These are phyloP conservation scores for Bimastos eiseni DNA, from an alignment of 2,888 invertebrate genomes.

Conservation along the genomic window DNA sequence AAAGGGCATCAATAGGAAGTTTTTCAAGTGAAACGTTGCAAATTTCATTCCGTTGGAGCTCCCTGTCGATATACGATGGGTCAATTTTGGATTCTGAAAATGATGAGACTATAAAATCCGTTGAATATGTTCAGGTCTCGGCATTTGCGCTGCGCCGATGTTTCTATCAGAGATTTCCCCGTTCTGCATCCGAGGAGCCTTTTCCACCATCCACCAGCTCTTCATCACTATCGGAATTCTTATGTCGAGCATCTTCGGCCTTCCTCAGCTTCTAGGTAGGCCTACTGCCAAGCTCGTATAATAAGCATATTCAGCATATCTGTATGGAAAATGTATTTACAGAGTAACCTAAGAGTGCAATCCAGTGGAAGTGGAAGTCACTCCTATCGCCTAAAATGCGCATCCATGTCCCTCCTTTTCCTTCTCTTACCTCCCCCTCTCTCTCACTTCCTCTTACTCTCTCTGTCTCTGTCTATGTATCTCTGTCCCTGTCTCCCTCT, in stretches of 20 bases:
- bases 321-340: background rate
- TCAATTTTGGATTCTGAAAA: too few species aligned
- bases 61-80: too few species aligned
- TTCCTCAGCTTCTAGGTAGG: slow-evolving; percentile 82
- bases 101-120: too few species aligned
- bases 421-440: background rate
- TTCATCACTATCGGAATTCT: slow-evolving; percentile 94
- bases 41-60: too few species aligned
- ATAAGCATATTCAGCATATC: too few species aligned
- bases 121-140: slow-evolving; percentile 68
- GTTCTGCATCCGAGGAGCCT: slow-evolving; percentile 75
- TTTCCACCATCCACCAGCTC: slow-evolving; percentile 87
- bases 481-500: background rate
- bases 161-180: slow-evolving; percentile 89
- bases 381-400: background rate
- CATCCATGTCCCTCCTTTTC: background rate
- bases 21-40: too few species aligned
- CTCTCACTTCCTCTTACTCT: background rate
- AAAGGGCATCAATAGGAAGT: too few species aligned
- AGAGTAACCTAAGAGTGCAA: background rate
- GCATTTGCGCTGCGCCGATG: slow-evolving; percentile 84
- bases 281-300: background rate
- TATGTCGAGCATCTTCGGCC: slow-evolving; percentile 84
- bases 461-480: background rate
- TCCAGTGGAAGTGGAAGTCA: background rate